Conservation (phyloP, 2,797 vertebrate genomes). For the Sebastiscus tertius region DNA sequence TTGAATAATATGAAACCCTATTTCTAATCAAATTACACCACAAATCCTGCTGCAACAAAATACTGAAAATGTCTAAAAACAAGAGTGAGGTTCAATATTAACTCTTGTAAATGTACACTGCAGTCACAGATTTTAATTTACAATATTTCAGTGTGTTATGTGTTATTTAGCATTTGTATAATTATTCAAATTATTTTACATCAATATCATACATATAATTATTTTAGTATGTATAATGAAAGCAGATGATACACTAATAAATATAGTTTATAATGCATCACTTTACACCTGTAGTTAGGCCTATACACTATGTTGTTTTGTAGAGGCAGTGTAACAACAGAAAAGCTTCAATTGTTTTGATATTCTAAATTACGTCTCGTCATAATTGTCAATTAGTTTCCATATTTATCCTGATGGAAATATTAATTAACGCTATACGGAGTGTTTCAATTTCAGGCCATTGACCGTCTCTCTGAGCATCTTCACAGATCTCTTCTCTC, state of each 20-base stretch:
- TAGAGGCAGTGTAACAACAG: not conserved
- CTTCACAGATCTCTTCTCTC: constrained; percentile 14
- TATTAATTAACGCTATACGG: constrained; percentile 17
- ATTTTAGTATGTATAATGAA: not conserved
- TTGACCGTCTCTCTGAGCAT: constrained; percentile 8
- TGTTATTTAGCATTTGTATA: not conserved
- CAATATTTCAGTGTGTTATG: not conserved
- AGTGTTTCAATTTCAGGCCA: not conserved
- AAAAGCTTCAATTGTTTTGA: not conserved
- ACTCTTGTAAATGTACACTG: not conserved
- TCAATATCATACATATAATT: not conserved
- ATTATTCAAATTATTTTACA: not conserved
- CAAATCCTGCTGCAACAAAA: not conserved
- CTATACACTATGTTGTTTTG: not conserved
- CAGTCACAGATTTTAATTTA: not conserved
- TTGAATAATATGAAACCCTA: not conserved
- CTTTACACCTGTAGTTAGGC: not conserved
- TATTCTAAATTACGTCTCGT: not conserved
- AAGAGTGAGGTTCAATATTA: not conserved
- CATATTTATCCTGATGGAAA: constrained; percentile 23
- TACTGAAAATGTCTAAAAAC: not conserved
- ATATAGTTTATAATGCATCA: not conserved
- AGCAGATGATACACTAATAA: not conserved
- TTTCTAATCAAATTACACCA: not conserved
- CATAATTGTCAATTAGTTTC: constrained; percentile 15